phyloP scores from a whole-genome alignment of 2,797 vertebrate species.

The Melopsittacus undulatus region DNA sequence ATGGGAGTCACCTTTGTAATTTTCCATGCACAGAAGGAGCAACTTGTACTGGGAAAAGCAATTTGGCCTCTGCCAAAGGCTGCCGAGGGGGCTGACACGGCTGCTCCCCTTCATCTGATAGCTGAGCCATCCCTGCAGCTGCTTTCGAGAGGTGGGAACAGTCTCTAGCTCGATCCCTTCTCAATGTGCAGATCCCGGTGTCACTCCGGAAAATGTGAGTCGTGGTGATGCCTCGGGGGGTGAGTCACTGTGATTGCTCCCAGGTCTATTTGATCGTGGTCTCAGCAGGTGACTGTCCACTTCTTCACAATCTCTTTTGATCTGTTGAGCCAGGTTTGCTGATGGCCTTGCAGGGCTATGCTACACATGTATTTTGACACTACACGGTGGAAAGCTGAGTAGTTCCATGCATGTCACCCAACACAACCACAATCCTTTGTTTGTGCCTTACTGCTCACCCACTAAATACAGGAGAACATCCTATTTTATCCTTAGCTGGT shows the following conservation, averaged over 20 bases:
- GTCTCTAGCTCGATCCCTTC: neutral
- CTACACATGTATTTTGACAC: neutral
- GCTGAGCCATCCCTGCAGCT: conserved; percentile 41
- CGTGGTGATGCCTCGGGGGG: neutral
- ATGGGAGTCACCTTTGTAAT: conserved; percentile 53
- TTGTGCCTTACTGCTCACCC: neutral
- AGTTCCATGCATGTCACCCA: neutral
- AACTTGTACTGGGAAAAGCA: conserved; percentile 37
- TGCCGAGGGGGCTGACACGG: neutral
- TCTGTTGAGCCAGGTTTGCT: neutral
- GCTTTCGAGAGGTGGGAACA: conserved; percentile 32
- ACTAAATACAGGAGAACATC: neutral
- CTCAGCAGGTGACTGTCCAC: neutral
- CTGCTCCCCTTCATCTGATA: conserved; percentile 27
- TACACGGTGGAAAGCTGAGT: neutral
- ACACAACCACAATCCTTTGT: neutral
- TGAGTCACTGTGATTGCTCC: neutral
- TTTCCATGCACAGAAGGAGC: conserved; percentile 46
- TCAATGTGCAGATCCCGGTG: neutral
- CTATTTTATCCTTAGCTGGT: neutral
- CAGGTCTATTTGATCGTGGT: neutral
- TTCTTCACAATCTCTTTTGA: neutral
- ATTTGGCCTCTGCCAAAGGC: conserved; percentile 39
- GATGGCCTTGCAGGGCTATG: neutral
- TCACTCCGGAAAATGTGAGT: conserved; percentile 42